Evolutionary conservation across 2,113 vertebrate genomes (phyloP).

Genomic region (Prunella fulvescens): DNA sequence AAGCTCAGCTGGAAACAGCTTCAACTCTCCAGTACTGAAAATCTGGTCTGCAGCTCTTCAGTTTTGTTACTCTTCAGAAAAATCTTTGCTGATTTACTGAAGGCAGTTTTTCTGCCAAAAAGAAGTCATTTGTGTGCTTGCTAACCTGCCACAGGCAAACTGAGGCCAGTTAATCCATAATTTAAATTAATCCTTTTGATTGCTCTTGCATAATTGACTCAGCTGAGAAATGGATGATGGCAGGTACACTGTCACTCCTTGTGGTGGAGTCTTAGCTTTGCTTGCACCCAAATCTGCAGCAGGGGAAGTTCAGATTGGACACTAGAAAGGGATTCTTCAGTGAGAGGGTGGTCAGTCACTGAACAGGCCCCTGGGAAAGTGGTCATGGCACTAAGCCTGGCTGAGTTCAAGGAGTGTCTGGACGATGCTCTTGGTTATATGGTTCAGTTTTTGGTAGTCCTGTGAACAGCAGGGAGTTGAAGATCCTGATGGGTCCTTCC

Average conservation of each 20-base stretch:
- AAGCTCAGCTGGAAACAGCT: background rate
- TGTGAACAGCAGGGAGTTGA: background rate
- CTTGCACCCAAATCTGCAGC: background rate
- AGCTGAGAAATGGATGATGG: background rate
- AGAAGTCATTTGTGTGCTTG: background rate
- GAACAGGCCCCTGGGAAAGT: background rate
- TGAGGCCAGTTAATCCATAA: background rate
- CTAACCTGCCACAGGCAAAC: background rate
- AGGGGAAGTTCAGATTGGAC: background rate
- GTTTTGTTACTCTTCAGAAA: background rate
- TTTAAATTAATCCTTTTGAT: background rate
- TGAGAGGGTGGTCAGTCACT: too few relatives aligned
- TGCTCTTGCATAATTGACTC: background rate
- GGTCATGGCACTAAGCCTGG: background rate
- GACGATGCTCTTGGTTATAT: rapidly evolving
- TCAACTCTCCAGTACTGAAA: background rate
- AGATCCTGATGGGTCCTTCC: background rate
- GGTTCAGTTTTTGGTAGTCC: background rate
- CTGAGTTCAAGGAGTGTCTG: background rate
- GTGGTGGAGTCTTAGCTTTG: background rate
- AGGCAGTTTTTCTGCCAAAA: background rate
- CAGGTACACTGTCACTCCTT: background rate
- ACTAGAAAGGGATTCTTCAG: background rate
- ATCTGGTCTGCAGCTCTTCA: background rate
- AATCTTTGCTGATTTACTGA: background rate